Base-by-base conservation (phyloP, 1,140 invertebrate species). In the Aporrectodea caliginosa region DNA sequence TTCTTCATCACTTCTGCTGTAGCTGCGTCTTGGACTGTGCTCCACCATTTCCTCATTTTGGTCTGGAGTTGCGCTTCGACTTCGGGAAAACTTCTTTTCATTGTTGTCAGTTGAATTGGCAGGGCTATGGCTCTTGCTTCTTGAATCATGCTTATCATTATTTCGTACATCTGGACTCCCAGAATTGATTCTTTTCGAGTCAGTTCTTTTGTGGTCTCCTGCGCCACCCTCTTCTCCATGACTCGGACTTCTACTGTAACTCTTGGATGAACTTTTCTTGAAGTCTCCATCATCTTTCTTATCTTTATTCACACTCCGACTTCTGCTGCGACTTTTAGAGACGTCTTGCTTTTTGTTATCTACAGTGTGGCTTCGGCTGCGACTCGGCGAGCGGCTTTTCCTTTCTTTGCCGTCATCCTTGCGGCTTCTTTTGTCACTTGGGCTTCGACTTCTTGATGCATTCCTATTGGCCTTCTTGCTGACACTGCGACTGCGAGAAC, bases 1-100 rank as follows among this genome's bases (percentile, higher is more conserved):
- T n/a, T n/a, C n/a, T n/a, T n/a, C n/a, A n/a, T n/a, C 6, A 74
- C 73, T 74, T 74, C 33, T 74, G 73, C 73, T 74, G 31, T 74
- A 74, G 33, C 73, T 74, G 6, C 33, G n/a, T n/a, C n/a, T n/a
- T n/a, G n/a, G n/a, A n/a, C n/a, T n/a, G n/a, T n/a, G n/a, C n/a
- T n/a, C n/a, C n/a, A n/a, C n/a, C n/a, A n/a, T 74, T 33, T 68
- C 58, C 14, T 68, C 14, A 16, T 33, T 74, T 22, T 33, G 27
- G 31, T 74, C 35, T 32, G 73, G 73, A 74, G 73, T 31, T 31
- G 73, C 30, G n/a, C 30, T 74, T n/a, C 30, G 29, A 33, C 73
- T 74, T 74, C 73, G 31, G 69, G 69, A 71, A 27, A 33, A n/a
- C 73, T 74, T 74, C 22, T n/a, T 74, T 30, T 32, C 33, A 31